Conservation (phyloP, 2,113 vertebrate genomes). For the Thryonomys swinderianus region DNA sequence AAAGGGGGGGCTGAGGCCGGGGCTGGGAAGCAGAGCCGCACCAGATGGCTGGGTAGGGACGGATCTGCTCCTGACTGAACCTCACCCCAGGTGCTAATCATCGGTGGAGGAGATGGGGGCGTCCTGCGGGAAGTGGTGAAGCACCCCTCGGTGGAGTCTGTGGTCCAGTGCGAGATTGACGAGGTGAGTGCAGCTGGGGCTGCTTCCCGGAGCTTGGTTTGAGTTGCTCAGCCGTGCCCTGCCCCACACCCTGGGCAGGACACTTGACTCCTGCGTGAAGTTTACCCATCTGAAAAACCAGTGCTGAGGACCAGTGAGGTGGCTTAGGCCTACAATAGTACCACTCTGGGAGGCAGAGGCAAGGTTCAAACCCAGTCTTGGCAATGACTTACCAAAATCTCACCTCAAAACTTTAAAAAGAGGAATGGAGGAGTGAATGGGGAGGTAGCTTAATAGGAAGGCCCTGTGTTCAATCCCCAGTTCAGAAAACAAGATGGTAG, state of each 20-base stretch:
- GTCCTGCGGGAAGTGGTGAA: conserved; percentile 97
- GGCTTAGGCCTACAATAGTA: neutral
- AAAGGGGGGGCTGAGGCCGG: neutral
- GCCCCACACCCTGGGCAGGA: neutral
- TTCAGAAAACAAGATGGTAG: neutral
- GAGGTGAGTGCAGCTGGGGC: conserved; percentile 87
- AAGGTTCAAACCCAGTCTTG: neutral
- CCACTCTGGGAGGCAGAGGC: neutral
- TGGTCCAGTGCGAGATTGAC: conserved; percentile 97
- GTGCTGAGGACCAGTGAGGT: neutral
- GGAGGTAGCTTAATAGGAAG: neutral
- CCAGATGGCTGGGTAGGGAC: neutral
- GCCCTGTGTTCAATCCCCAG: neutral
- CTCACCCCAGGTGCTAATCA: conserved; percentile 93
- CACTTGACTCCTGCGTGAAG: neutral
- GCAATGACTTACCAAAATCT: neutral
- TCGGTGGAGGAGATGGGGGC: conserved; percentile 96
- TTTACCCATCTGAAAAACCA: neutral
- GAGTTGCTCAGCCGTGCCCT: neutral
- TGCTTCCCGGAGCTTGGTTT: neutral
- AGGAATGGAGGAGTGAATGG: too few relatives aligned
- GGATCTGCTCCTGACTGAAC: neutral
- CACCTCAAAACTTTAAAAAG: neutral
- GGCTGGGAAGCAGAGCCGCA: neutral
- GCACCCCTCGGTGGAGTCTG: conserved; percentile 94